Percentiles rank a stretch among this genome's conserved stretches.
Evolutionary conservation across 30 jellyfish, hydroid and myxozoan species (phyloP).

Genomic region (Morbakka virulenta): DNA sequence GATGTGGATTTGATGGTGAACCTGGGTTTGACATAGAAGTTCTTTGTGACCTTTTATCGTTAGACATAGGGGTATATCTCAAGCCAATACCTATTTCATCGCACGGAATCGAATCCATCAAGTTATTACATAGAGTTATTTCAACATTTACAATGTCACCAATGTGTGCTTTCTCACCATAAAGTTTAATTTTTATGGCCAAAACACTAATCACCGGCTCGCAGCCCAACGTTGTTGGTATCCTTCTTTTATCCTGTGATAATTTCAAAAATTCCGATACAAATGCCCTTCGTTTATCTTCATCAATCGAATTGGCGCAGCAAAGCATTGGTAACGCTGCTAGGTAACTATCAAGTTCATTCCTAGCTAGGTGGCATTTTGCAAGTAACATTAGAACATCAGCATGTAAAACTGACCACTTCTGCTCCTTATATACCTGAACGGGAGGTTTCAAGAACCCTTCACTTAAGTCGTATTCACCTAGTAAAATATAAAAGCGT

Average conservation of each 20-base stretch:
- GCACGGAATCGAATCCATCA: conserved; percentile 27
- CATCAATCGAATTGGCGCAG: conserved; percentile 55
- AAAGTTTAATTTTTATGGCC: conserved; percentile 48
- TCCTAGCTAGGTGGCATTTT: conserved; percentile 38
- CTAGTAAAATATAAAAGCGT: conserved; percentile 51
- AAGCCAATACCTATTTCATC: conserved; percentile 51
- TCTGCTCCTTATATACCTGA: conserved; percentile 36
- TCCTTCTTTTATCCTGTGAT: conserved; percentile 3
- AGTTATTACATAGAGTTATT: conserved; percentile 22
- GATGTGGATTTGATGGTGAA: background rate
- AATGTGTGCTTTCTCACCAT: conserved; percentile 76
- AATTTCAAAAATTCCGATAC: conserved; percentile 52
- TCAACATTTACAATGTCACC: conserved; percentile 75
- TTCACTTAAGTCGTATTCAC: conserved; percentile 60
- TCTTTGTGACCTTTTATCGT: background rate
- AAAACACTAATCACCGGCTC: conserved; percentile 65
- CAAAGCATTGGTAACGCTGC: conserved; percentile 67
- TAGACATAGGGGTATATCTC: conserved; percentile 20
- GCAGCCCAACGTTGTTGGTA: conserved; percentile 15
- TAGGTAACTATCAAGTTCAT: conserved; percentile 56
- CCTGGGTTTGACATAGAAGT: background rate
- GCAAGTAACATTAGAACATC: conserved; percentile 87
- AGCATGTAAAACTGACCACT: conserved; percentile 67
- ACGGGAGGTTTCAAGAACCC: conserved; percentile 50
- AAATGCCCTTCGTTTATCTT: conserved; percentile 45